Conservation (phyloP, 2,113 vertebrate species). For the Spilogale gracilis region DNA sequence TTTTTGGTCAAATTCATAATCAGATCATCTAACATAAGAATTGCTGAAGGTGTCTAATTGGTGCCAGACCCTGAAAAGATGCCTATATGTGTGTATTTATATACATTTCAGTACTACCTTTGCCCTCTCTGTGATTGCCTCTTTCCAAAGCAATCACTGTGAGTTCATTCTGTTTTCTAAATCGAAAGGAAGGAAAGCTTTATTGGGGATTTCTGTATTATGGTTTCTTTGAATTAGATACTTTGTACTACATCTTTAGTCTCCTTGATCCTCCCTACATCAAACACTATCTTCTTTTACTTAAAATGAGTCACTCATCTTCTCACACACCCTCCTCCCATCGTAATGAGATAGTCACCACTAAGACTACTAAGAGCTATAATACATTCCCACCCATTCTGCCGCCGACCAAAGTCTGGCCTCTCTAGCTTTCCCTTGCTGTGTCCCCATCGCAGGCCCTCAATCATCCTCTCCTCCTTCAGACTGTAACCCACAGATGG, state of each 20-base stretch:
- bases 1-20: slow-evolving; percentile 23
- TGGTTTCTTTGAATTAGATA: slow-evolving; percentile 19
- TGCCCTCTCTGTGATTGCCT: background rate
- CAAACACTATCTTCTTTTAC: slow-evolving; percentile 37
- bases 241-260: background rate
- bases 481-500: background rate
- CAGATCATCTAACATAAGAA: background rate
- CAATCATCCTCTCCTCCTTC: background rate
- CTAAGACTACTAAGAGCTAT: background rate
- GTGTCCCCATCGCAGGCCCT: background rate
- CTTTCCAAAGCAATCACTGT: background rate
- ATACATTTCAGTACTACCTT: background rate
- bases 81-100: background rate
- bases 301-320: slow-evolving; percentile 41
- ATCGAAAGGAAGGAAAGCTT: slow-evolving; percentile 1
- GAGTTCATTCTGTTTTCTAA: slow-evolving; percentile 26
- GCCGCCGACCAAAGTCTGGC: background rate
- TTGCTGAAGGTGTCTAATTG: background rate
- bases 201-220: slow-evolving; percentile 10
- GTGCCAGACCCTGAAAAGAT: background rate
- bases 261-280: slow-evolving; percentile 26
- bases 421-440: background rate
- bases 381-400: background rate
- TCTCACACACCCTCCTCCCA: background rate
- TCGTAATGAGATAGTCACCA: background rate